Conservation (phyloP, 2,888 invertebrate species). For the Pristionchus arcanus region DNA sequence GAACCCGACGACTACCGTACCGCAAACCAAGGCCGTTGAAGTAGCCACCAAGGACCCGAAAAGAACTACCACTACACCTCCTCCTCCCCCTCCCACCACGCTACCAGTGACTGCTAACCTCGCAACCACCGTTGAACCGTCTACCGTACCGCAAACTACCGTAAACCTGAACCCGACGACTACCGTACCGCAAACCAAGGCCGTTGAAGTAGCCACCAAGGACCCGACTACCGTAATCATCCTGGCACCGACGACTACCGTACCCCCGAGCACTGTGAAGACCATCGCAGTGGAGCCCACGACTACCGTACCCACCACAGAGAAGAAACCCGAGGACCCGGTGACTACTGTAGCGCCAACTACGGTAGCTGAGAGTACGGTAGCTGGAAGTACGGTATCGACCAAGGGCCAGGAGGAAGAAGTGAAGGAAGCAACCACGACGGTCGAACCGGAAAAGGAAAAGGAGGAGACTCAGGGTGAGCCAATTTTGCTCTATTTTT, state of each 20-base stretch:
- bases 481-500: neutral
- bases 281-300: neutral
- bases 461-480: neutral
- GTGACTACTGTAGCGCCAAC: neutral
- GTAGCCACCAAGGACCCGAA: too few relatives aligned
- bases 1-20: neutral
- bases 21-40: neutral
- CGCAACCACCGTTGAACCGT: too few relatives aligned
- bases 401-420: neutral
- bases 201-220: neutral
- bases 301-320: neutral
- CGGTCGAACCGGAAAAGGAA: neutral
- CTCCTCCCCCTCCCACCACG: too few relatives aligned
- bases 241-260: neutral
- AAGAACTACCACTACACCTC: neutral
- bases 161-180: neutral
- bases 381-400: neutral
- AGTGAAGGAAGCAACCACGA: neutral
- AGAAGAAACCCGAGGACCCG: neutral
- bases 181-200: neutral
- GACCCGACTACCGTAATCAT: neutral
- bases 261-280: neutral
- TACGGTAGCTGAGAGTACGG: neutral
- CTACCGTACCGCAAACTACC: neutral
- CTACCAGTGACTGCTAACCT: too few relatives aligned